Conservation (phyloP, 1,140 invertebrate species). For the Conopomorpha cramerella region DNA sequence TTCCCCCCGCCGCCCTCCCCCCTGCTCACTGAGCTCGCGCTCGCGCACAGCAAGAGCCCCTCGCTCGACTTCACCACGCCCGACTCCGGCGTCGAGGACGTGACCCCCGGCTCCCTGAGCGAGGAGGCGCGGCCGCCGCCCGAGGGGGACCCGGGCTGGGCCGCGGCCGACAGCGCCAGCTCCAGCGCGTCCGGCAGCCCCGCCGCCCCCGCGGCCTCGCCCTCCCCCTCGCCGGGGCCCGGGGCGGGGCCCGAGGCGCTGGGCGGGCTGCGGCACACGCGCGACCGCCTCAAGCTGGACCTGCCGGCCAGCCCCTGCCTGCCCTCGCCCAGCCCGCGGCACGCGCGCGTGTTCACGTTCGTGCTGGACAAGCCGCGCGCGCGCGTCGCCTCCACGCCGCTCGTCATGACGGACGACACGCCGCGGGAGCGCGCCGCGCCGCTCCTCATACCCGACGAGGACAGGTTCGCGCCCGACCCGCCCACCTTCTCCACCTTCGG, state of each 20-base stretch:
- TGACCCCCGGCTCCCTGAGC: slow-evolving; percentile 51
- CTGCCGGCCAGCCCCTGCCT: slow-evolving; percentile 61
- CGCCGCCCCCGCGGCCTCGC: too few relatives aligned
- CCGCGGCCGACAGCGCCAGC: slow-evolving; percentile 34
- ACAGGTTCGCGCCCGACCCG: slow-evolving; percentile 19
- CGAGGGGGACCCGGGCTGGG: slow-evolving; percentile 25
- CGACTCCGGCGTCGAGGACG: slow-evolving; percentile 64
- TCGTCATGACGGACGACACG: slow-evolving; percentile 35
- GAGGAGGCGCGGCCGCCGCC: slow-evolving; percentile 29
- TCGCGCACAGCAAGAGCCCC: slow-evolving; percentile 19
- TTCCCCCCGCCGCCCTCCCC: slow-evolving; percentile 22
- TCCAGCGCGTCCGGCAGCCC: slow-evolving; percentile 43
- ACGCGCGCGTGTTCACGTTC: slow-evolving; percentile 42
- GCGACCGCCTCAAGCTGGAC: slow-evolving; percentile 73
- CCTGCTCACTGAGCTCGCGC: slow-evolving; percentile 7
- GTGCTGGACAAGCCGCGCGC: slow-evolving; percentile 27
- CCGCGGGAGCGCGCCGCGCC: slow-evolving; percentile 17
- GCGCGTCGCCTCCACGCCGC: slow-evolving; percentile 9
- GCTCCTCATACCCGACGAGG: slow-evolving; percentile 15
- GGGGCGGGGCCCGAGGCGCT: too few relatives aligned
- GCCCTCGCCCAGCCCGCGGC: slow-evolving; percentile 35
- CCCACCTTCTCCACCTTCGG: slow-evolving; percentile 49
- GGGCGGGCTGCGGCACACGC: slow-evolving; percentile 74
- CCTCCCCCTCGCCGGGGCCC: slow-evolving; percentile 37
- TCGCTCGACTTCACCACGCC: slow-evolving; percentile 58